phyloP scores from a whole-genome alignment of 2,888 invertebrate genomes.

The Horisme vitalbata region DNA sequence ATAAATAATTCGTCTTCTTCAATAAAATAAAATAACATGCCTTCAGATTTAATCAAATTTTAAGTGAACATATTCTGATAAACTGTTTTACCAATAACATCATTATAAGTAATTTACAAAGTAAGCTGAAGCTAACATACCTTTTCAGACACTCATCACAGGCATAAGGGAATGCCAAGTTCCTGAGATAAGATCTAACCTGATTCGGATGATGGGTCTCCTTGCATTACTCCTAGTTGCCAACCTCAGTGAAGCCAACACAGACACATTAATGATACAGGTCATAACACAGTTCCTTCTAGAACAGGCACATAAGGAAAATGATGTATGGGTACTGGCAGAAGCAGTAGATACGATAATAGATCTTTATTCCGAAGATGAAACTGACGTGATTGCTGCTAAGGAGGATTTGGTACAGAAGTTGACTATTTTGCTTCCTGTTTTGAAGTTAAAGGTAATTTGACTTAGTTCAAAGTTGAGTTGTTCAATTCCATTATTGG shows the following conservation, averaged over 20 bases:
- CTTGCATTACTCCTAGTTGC: conserved; percentile 76
- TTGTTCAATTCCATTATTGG: no score
- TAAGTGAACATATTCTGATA: no score
- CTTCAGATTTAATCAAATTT: no score
- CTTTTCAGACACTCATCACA: conserved; percentile 73
- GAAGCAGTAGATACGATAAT: conserved; percentile 89
- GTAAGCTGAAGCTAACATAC: no score
- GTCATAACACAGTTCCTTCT: conserved; percentile 84
- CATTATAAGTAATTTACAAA: no score
- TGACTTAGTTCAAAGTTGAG: no score
- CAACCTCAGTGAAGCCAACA: conserved; percentile 57
- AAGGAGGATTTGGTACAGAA: conserved; percentile 86
- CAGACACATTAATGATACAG: conserved; percentile 57
- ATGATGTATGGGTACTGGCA: conserved; percentile 87
- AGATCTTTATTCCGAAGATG: conserved; percentile 90
- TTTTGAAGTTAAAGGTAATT: conserved; percentile 86
- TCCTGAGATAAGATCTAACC: conserved; percentile 82
- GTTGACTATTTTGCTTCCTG: conserved; percentile 80
- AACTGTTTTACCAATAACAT: no score
- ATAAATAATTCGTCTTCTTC: no score
- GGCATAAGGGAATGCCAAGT: conserved; percentile 79
- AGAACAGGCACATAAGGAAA: conserved; percentile 83
- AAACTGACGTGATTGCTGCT: conserved; percentile 85
- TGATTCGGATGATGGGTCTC: conserved; percentile 83
- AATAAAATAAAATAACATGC: no score